phyloP scores from a whole-genome alignment of 2,888 invertebrate genomes.

The Apantesis nais region DNA sequence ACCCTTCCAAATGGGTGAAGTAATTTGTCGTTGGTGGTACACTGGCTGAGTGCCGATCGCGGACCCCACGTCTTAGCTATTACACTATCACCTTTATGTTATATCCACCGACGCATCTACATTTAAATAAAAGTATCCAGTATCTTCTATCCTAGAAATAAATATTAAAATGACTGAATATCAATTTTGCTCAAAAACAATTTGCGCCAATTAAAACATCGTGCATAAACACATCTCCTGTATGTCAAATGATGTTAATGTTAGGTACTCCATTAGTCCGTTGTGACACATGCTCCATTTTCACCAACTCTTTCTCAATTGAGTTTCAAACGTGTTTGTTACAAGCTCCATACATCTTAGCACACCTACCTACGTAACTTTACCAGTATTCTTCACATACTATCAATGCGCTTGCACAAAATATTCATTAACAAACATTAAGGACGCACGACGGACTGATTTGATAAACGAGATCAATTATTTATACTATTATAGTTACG shows the following conservation, averaged over 20 bases:
- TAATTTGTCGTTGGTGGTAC: neutral
- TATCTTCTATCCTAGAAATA: neutral
- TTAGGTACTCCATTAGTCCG: neutral
- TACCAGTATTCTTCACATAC: constrained; percentile 26
- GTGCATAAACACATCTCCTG: neutral
- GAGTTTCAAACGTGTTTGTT: constrained; percentile 24
- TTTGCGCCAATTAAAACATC: neutral
- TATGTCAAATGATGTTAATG: neutral
- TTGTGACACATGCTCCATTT: constrained; percentile 21
- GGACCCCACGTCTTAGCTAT: neutral
- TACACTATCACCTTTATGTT: neutral
- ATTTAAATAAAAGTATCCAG: neutral
- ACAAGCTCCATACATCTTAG: neutral
- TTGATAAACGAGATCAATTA: constrained; percentile 61
- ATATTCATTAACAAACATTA: constrained; percentile 45
- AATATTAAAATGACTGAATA: neutral
- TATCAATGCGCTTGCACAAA: constrained; percentile 37
- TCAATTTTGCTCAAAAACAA: neutral
- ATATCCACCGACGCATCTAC: neutral
- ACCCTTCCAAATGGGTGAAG: neutral
- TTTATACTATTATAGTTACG: constrained; percentile 43
- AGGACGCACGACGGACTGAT: constrained; percentile 48
- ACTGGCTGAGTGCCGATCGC: neutral
- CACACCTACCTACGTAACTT: constrained; percentile 31
- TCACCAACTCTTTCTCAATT: constrained; percentile 31